Evolutionary conservation across 2,113 vertebrate genomes (phyloP).

Genomic region (Sakesphorus luctuosus): DNA sequence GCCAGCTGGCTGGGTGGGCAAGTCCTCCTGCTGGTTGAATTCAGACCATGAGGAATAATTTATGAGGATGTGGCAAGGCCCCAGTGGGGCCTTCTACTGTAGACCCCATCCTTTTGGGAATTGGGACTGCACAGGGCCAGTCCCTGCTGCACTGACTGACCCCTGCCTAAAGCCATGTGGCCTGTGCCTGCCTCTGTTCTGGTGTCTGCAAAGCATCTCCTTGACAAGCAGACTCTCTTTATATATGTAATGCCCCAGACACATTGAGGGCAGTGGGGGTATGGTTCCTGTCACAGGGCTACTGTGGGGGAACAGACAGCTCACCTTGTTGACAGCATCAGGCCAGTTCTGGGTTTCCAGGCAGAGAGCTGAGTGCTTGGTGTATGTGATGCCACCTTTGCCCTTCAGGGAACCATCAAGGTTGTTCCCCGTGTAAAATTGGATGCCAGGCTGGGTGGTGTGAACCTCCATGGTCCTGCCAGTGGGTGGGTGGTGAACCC

Average conservation of each 20-base stretch:
- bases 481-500: conserved; percentile 81
- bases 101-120: background rate
- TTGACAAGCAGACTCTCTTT: background rate
- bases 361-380: conserved; percentile 90
- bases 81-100: background rate
- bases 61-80: background rate
- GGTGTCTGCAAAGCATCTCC: background rate
- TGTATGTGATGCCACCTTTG: conserved; percentile 80
- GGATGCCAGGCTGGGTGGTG: conserved; percentile 91
- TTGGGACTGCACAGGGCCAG: background rate
- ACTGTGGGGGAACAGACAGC: background rate
- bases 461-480: conserved; percentile 87
- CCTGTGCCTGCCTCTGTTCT: background rate
- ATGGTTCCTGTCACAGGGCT: background rate
- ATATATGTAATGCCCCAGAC: background rate
- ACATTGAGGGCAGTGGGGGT: rapidly evolving
- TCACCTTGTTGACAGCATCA: conserved; percentile 90
- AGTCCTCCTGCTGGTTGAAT: background rate
- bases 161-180: background rate
- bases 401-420: conserved; percentile 87
- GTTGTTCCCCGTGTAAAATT: conserved; percentile 95
- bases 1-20: rapidly evolving
- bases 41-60: background rate
- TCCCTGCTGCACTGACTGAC: rapidly evolving
- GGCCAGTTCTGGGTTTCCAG: conserved; percentile 97